Conservation (phyloP, 2,113 vertebrate species). For the Equus quagga region DNA sequence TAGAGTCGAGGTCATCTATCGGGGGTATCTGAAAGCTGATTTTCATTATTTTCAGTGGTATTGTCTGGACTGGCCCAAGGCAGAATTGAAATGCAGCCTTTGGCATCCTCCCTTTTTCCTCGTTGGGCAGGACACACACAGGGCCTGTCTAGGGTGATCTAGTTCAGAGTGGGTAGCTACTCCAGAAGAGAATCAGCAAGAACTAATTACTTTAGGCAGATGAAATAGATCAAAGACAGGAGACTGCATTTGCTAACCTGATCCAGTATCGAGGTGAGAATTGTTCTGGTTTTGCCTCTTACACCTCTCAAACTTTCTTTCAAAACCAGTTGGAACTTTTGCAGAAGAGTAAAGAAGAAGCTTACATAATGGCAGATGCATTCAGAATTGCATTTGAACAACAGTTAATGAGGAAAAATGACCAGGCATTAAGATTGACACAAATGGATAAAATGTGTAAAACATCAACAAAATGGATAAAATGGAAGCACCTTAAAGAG, state of each 20-base stretch:
- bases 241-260: background rate
- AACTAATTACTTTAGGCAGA: background rate
- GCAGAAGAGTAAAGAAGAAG: conserved; percentile 92
- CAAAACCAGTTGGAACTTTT: conserved; percentile 89
- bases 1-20: background rate
- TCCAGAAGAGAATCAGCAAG: background rate
- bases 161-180: background rate
- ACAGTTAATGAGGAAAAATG: conserved; percentile 92
- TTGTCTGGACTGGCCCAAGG: background rate
- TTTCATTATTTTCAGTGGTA: background rate
- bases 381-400: conserved; percentile 97
- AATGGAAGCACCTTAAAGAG: conserved; percentile 85
- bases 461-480: conserved; percentile 81
- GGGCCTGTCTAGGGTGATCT: background rate
- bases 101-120: background rate
- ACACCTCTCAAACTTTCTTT: conserved; percentile 50
- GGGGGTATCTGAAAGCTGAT: background rate
- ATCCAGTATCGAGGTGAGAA: background rate
- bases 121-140: background rate
- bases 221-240: background rate
- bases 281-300: background rate
- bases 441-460: conserved; percentile 84
- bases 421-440: conserved; percentile 90
- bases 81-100: background rate
- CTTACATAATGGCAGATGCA: conserved; percentile 92